A percentile compares a stretch with the other conserved stretches of the same genome.
Evolutionary conservation across 1,140 invertebrate genomes (phyloP).

Genomic region (Thalassaphorura encarpata): DNA sequence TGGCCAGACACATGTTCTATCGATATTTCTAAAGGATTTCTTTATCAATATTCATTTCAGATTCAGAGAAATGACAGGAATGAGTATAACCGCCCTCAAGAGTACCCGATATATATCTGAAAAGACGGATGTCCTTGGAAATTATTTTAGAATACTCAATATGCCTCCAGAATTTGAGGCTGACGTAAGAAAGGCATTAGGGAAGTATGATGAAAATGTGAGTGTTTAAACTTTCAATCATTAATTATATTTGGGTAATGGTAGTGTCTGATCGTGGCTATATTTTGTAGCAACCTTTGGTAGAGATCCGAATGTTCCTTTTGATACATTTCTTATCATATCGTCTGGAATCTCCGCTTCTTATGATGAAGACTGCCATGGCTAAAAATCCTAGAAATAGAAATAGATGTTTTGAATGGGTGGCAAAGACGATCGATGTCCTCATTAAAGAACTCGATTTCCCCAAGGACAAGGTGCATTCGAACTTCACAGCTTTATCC

Average conservation of each 20-base stretch:
- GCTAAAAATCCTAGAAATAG: not conserved
- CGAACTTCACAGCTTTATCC: not conserved
- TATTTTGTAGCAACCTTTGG: not conserved
- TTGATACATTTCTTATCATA: not conserved
- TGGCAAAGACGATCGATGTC: not conserved
- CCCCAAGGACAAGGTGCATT: not conserved
- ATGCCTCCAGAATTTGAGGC: not conserved
- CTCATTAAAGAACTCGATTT: not conserved
- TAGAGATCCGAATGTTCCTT: not conserved
- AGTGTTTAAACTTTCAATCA: too few relatives aligned
- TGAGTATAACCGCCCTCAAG: not conserved
- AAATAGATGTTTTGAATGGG: slow-evolving; percentile 1
- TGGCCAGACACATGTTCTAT: not conserved
- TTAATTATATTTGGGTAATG: too few relatives aligned
- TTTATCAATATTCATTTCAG: not conserved
- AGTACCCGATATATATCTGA: not conserved
- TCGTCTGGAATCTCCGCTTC: not conserved
- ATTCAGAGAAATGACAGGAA: not conserved
- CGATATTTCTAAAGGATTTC: not conserved
- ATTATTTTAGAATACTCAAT: slow-evolving; percentile 8
- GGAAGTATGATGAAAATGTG: too few relatives aligned
- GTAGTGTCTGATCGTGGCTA: too few relatives aligned
- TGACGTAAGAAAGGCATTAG: not conserved
- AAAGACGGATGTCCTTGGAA: not conserved
- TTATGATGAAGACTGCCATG: not conserved